phyloP scores from a whole-genome alignment of 2,113 vertebrate genomes.

The Donacobius atricapilla region DNA sequence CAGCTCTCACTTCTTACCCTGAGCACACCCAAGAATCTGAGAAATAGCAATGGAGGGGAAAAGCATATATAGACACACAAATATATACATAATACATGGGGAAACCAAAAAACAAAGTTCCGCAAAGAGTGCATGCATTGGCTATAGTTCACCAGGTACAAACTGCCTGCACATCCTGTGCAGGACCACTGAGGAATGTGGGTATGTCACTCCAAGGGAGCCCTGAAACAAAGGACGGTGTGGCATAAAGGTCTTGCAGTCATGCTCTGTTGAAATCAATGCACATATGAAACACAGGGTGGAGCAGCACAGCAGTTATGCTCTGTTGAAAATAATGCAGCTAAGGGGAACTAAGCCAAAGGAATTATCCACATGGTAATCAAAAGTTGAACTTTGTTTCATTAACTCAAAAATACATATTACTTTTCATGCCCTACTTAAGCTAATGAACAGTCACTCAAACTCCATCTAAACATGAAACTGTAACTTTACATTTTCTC shows the following conservation, averaged over 20 bases:
- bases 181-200: neutral
- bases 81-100: neutral
- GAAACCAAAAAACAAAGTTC: neutral
- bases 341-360: neutral
- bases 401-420: neutral
- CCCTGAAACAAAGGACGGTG: neutral
- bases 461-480: neutral
- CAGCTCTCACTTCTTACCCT: neutral
- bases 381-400: neutral
- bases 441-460: neutral
- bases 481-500: fast-evolving
- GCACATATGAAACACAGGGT: neutral
- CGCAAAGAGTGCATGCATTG: neutral
- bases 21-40: neutral
- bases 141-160: neutral
- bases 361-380: neutral
- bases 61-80: neutral
- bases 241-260: neutral
- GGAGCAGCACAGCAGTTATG: neutral
- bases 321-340: neutral
- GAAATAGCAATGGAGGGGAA: neutral
- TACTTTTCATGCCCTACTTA: neutral
- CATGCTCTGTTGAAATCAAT: neutral
- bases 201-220: neutral
- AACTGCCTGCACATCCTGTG: neutral